Conservation (phyloP, 2,797 vertebrate genomes). For the Arctocebus calabarensis region DNA sequence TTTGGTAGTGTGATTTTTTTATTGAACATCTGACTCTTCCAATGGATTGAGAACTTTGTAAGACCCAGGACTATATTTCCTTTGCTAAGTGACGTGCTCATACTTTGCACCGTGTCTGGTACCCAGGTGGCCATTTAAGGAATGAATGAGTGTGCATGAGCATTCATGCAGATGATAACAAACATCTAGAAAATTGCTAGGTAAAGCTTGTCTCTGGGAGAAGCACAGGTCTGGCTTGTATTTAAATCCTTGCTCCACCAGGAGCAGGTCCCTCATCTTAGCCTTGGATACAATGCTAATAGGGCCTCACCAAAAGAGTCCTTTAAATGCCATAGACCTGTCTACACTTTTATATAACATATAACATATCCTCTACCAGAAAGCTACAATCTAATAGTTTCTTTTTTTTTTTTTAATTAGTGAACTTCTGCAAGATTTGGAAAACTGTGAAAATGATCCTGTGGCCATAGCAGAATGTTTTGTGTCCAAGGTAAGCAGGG, state of each 20-base stretch:
- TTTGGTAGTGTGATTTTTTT: background rate
- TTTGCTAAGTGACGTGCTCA: background rate
- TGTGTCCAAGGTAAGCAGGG: conserved; percentile 96
- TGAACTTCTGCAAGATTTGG: conserved; percentile 95
- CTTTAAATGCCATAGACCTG: background rate
- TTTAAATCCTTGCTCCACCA: background rate
- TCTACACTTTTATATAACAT: background rate
- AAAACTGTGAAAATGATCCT: conserved; percentile 97
- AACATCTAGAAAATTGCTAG: background rate
- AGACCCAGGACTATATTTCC: background rate
- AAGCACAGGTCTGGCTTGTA: background rate
- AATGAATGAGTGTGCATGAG: background rate
- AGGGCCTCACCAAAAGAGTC: background rate
- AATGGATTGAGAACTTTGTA: background rate
- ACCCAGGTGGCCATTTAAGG: background rate
- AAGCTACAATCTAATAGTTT: conserved; percentile 50
- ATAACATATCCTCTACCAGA: background rate
- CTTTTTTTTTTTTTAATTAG: conserved; percentile 87
- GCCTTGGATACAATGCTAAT: background rate
- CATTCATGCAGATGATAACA: background rate
- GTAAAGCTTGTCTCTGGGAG: background rate
- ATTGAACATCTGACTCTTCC: background rate
- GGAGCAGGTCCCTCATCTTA: background rate
- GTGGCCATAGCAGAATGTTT: conserved; percentile 99
- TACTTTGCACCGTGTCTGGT: no score